Evolutionary conservation across 1,140 invertebrate species (phyloP).

Genomic region (Drosophila tropicalis): DNA sequence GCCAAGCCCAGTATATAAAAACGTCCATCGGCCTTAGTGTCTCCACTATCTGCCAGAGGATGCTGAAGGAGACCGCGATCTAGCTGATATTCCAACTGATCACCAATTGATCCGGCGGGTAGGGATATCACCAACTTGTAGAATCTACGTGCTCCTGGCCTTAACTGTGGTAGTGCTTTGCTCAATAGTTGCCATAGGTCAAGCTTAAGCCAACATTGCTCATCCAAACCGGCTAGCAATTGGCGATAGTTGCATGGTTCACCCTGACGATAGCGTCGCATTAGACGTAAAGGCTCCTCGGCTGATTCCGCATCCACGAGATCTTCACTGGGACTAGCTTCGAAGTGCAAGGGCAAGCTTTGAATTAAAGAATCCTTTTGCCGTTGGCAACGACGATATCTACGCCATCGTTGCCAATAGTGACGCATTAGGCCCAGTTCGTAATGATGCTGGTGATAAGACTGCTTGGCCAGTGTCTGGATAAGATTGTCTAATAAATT

Average conservation of each 20-base stretch:
- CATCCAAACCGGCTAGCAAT: constrained; percentile 52
- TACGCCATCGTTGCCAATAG: constrained; percentile 52
- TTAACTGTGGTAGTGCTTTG: constrained; percentile 17
- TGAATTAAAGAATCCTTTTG: constrained; percentile 53
- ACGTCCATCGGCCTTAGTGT: background rate
- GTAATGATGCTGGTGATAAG: constrained; percentile 28
- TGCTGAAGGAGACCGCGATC: constrained; percentile 50
- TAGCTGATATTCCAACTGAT: constrained; percentile 61
- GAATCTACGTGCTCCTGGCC: constrained; percentile 78
- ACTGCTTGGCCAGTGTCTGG: background rate
- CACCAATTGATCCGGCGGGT: constrained; percentile 83
- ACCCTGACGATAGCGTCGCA: constrained; percentile 71
- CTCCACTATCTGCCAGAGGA: constrained; percentile 5
- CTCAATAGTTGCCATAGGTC: constrained; percentile 59
- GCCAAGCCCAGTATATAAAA: constrained; percentile 53
- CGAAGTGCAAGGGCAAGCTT: constrained; percentile 55
- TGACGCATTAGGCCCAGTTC: constrained; percentile 48
- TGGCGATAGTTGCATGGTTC: constrained; percentile 57
- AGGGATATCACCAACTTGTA: constrained; percentile 88
- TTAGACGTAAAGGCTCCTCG: constrained; percentile 51
- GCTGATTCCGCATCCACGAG: constrained; percentile 26
- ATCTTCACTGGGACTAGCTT: constrained; percentile 1
- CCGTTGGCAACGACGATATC: constrained; percentile 51
- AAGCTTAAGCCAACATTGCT: constrained; percentile 55
- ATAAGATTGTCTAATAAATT: constrained; percentile 60